Percentiles rank a stretch among this genome's conserved stretches.
Evolutionary conservation across 1,140 invertebrate species (phyloP).

Genomic region (Bacillus rossius): DNA sequence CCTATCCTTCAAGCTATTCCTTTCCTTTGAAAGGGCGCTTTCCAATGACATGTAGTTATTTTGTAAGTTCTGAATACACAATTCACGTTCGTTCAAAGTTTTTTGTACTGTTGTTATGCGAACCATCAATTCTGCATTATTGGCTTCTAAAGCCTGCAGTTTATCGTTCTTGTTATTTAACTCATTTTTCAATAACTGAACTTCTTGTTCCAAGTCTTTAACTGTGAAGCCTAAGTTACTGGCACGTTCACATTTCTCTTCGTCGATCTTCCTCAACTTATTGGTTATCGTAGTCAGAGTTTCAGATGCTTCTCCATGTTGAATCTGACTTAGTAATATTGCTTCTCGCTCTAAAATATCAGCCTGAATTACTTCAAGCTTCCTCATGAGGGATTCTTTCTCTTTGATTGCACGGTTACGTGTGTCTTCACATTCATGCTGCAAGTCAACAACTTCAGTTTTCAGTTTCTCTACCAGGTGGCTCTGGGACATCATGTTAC

Average conservation of each 20-base stretch:
- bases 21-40: slow-evolving; percentile 32
- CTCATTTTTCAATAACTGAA: slow-evolving; percentile 37
- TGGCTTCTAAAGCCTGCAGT: slow-evolving; percentile 36
- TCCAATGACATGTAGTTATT: slow-evolving; percentile 38
- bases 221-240: slow-evolving; percentile 30
- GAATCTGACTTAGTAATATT: slow-evolving; percentile 39
- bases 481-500: slow-evolving; percentile 29
- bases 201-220: slow-evolving; percentile 37
- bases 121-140: slow-evolving; percentile 40
- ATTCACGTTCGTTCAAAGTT: slow-evolving; percentile 39
- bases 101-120: slow-evolving; percentile 38
- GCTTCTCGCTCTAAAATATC: slow-evolving; percentile 46
- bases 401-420: slow-evolving; percentile 39
- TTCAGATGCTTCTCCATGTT: slow-evolving; percentile 18
- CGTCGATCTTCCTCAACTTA: slow-evolving; percentile 32
- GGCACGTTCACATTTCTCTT: slow-evolving; percentile 34
- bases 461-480: slow-evolving; percentile 39
- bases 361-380: slow-evolving; percentile 43
- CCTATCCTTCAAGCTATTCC: slow-evolving; percentile 29
- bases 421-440: slow-evolving; percentile 37
- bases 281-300: background rate
- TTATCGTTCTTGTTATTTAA: slow-evolving; percentile 34
- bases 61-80: slow-evolving; percentile 35
- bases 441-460: slow-evolving; percentile 35
- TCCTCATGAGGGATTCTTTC: slow-evolving; percentile 42